Evolutionary conservation across 2,888 invertebrate genomes (phyloP).

Genomic region (Horisme vitalbata): DNA sequence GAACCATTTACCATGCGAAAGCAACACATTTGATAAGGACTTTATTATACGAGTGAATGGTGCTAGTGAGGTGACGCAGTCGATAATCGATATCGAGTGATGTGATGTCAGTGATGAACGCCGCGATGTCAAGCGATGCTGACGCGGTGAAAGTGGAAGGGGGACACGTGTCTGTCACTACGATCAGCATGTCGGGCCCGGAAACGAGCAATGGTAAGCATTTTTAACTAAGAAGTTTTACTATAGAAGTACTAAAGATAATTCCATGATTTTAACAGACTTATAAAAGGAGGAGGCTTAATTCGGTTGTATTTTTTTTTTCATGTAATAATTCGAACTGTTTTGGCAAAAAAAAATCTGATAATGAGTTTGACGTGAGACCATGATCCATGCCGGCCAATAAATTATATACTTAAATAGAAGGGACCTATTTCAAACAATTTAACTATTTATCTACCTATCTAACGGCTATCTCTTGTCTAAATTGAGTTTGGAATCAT

Average conservation of each 20-base stretch:
- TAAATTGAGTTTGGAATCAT: too few species aligned
- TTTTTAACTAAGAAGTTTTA: not conserved
- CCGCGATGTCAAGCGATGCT: conserved; percentile 70
- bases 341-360: too few species aligned
- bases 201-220: conserved; percentile 82
- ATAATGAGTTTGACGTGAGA: too few species aligned
- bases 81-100: conserved; percentile 53
- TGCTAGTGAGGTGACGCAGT: conserved; percentile 62
- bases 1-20: conserved; percentile 56
- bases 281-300: too few species aligned
- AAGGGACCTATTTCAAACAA: too few species aligned
- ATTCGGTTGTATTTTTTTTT: too few species aligned
- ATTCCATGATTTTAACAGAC: not conserved
- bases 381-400: too few species aligned
- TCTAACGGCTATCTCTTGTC: too few species aligned
- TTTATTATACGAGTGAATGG: conserved; percentile 47
- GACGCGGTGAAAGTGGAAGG: conserved; percentile 77
- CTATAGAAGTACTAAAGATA: not conserved
- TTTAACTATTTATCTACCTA: too few species aligned
- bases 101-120: conserved; percentile 50
- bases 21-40: conserved; percentile 54
- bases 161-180: conserved; percentile 89
- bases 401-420: too few species aligned
- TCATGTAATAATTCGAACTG: too few species aligned
- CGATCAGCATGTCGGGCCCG: conserved; percentile 87